A percentile compares a stretch with the other conserved stretches of the same genome.
Evolutionary conservation across 2,113 vertebrate genomes (phyloP).

Genomic region (Zootoca vivipara): DNA sequence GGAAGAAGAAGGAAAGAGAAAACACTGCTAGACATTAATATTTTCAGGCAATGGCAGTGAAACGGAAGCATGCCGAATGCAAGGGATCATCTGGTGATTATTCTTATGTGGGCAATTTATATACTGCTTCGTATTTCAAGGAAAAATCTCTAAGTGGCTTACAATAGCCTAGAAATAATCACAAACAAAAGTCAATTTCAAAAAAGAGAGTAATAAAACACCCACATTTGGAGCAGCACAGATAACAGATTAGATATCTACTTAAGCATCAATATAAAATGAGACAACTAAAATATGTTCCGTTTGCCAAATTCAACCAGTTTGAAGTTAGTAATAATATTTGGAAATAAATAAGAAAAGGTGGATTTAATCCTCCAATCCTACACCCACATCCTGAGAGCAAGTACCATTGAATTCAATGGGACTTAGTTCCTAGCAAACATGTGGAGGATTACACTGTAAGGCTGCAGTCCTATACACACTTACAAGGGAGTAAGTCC

Average conservation of each 20-base stretch:
- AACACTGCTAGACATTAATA: background rate
- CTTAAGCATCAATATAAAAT: too few relatives aligned
- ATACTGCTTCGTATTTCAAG: too few relatives aligned
- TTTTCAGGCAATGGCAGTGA: rapidly evolving
- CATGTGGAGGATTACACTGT: background rate
- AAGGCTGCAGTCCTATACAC: background rate
- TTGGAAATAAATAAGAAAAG: background rate
- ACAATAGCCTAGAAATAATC: too few relatives aligned
- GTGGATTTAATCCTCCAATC: background rate
- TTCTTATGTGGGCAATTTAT: background rate
- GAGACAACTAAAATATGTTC: background rate
- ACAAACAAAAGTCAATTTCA: background rate
- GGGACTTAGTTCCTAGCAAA: background rate
- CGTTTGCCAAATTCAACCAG: background rate
- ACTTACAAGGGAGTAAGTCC: background rate
- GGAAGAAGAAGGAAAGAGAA: constrained; percentile 15
- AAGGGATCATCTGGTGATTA: background rate
- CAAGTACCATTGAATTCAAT: background rate
- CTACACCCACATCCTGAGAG: background rate
- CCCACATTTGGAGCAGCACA: background rate
- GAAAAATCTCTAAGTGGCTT: too few relatives aligned
- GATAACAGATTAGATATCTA: background rate
- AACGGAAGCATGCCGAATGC: background rate
- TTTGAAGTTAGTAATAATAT: background rate
- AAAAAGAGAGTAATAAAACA: background rate